Evolutionary conservation across 1,140 invertebrate genomes (phyloP), one percentile per base, ranked within the genome.

Genomic region (Zaprionus gabonicus): DNA sequence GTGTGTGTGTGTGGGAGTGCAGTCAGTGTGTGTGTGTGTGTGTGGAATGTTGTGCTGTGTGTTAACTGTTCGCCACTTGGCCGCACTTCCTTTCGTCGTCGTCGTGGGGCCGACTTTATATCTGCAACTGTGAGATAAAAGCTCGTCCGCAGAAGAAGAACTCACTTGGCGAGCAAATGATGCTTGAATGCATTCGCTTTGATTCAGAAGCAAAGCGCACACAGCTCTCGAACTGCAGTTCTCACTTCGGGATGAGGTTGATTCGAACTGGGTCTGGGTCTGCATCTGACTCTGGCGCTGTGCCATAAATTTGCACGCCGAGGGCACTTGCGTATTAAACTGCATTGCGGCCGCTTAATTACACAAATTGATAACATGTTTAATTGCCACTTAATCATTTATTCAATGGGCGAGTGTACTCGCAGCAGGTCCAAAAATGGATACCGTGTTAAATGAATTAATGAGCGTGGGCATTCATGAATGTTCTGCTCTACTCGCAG

Each of bases 121-220:
- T 51, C 60, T 71, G 69, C 69, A 68, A 65, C 75, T 81, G 81
- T 63, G 38, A 84, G 82, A 81, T 85, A 85, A 85, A 81, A 81
- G 67, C 71, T 56, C 80, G 25, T 9, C 23, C 15, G 41, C 62
- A 67, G 38, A 49, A 46, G 38, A 49, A 46, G 36, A 64, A 44
- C 34, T 60, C 73, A 83, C 71, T 80, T 82, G 72, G 71, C 59
- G 67, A 66, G 64, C 73, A 75, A 81, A 81, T 81, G 82, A 71
- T 71, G 78, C 71, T 85, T 67, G 71, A 85, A 81, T 78, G 44
- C 72, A 72, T 78, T 85, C 66, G 74, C 64, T 71, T 79, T 81
- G 71, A 71, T 85, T 85, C 78, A 53, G 63, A 71, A 56, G 6
- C 25, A 56, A 10, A 46, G 41, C 41, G 41, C 41, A 9, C 9